Conservation (phyloP, 2,888 invertebrate species). For the Emesis furor region DNA sequence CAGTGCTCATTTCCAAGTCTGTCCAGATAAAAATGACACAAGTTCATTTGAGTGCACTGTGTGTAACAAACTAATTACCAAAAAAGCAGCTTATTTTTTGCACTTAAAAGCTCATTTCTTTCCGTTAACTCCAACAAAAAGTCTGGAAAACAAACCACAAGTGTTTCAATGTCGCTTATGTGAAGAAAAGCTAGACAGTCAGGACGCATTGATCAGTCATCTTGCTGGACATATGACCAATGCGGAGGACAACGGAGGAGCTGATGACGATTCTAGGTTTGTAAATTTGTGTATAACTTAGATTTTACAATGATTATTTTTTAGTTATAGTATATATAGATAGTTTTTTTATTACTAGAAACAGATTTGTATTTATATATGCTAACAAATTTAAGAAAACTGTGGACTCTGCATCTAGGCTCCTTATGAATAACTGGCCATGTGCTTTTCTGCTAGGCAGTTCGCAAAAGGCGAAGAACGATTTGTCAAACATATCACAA, state of each 20-base stretch:
- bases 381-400: no score
- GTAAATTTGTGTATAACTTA: slow-evolving; percentile 6
- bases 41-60: slow-evolving; percentile 81
- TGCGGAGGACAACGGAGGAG: slow-evolving; percentile 81
- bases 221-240: slow-evolving; percentile 87
- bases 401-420: no score
- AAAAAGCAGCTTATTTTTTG: slow-evolving; percentile 80
- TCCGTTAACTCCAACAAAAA: slow-evolving; percentile 57
- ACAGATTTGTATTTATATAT: no score
- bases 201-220: slow-evolving; percentile 85
- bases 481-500: no score
- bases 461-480: no score
- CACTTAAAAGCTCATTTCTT: slow-evolving; percentile 86
- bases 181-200: slow-evolving; percentile 82
- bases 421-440: no score
- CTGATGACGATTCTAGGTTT: slow-evolving; percentile 83
- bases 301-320: not conserved
- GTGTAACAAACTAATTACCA: slow-evolving; percentile 81
- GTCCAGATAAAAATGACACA: slow-evolving; percentile 80
- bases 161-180: slow-evolving; percentile 86
- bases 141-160: slow-evolving; percentile 27
- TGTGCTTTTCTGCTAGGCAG: no score
- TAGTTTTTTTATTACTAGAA: no score
- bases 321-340: no score
- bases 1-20: slow-evolving; percentile 82